Conservation (phyloP, 2,113 vertebrate genomes). For the Baryphthengus martii region DNA sequence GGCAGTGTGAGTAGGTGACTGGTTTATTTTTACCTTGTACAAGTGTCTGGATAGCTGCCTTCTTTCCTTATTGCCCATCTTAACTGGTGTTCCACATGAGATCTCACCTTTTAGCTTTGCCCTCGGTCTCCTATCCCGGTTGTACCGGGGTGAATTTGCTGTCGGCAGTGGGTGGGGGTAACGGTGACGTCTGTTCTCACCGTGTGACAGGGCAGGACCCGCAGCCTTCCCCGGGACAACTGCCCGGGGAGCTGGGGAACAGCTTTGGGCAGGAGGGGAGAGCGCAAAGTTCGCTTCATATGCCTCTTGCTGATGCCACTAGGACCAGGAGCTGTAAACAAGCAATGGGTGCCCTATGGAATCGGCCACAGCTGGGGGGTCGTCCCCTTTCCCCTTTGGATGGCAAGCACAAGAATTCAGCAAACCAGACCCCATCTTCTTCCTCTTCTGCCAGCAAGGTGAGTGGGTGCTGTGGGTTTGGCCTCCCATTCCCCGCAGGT, state of each 20-base stretch:
- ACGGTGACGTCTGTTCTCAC: neutral
- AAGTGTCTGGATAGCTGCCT: neutral
- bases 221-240: too few relatives aligned
- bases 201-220: too few relatives aligned
- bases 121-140: neutral
- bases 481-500: neutral
- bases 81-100: neutral
- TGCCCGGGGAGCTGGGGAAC: neutral
- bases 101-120: neutral
- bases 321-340: slow-evolving; percentile 73
- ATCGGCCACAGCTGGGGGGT: neutral
- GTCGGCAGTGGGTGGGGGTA: neutral
- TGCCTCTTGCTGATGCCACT: neutral
- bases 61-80: neutral
- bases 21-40: neutral
- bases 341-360: slow-evolving; percentile 21
- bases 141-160: neutral
- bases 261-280: neutral
- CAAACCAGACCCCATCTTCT: slow-evolving; percentile 68
- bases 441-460: slow-evolving; percentile 82
- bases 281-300: accelerated
- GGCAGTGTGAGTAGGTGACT: accelerated
- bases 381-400: neutral
- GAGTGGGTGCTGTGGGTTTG: neutral
- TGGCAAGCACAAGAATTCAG: slow-evolving; percentile 54